A percentile compares a stretch with the other conserved stretches of the same genome.
Conservation (phyloP, 1,140 invertebrate genomes). For the Physella acuta region DNA sequence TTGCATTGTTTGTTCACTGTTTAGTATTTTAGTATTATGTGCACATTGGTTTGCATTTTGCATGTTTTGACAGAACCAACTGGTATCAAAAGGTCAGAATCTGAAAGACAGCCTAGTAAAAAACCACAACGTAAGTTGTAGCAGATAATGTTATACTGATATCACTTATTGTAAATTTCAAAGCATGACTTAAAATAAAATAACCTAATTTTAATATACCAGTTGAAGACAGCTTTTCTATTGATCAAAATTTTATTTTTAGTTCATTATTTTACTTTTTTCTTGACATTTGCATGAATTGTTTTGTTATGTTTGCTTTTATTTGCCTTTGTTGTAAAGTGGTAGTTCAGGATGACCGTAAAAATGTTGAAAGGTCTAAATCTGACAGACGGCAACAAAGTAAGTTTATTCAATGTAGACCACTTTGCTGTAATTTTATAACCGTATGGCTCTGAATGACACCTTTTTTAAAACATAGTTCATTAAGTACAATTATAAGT, state of each 20-base stretch:
- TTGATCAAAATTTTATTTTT: neutral
- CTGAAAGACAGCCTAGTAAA: constrained; percentile 45
- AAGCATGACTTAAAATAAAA: neutral
- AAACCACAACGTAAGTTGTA: constrained; percentile 47
- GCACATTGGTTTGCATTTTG: constrained; percentile 32
- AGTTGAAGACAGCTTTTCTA: neutral
- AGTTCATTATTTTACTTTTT: neutral
- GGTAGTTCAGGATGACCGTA: constrained; percentile 46
- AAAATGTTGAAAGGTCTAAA: constrained; percentile 50
- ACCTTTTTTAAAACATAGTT: too few relatives aligned
- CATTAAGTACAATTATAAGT: too few relatives aligned
- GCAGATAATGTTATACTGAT: too few relatives aligned
- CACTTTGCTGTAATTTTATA: too few relatives aligned
- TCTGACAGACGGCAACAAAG: constrained; percentile 38
- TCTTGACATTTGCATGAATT: neutral
- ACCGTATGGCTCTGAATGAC: too few relatives aligned
- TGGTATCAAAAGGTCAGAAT: constrained; percentile 44
- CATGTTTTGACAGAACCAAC: constrained; percentile 36
- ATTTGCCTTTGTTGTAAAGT: constrained; percentile 35
- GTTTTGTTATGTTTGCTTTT: constrained; percentile 7
- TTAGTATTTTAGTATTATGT: too few relatives aligned
- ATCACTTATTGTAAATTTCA: neutral
- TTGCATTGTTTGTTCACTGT: neutral
- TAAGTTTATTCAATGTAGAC: too few relatives aligned
- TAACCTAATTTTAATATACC: neutral